phyloP scores from a whole-genome alignment of 2,797 vertebrate species.

The Paguma larvata region DNA sequence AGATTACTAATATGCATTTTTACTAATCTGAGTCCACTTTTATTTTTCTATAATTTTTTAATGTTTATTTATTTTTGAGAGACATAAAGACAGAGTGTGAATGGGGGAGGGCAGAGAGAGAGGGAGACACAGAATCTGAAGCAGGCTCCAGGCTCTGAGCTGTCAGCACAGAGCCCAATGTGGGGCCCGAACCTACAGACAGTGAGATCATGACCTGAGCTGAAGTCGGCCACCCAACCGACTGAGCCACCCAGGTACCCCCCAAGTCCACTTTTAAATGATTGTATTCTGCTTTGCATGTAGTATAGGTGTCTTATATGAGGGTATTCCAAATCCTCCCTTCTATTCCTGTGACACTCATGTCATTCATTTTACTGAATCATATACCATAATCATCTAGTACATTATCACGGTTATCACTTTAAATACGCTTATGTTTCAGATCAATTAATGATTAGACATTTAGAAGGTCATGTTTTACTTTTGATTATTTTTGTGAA shows the following conservation, averaged over 20 bases:
- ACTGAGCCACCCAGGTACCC: too few relatives aligned
- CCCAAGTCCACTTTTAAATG: not conserved
- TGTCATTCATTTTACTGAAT: not conserved
- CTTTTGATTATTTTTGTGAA: conserved; percentile 3
- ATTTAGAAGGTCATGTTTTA: not conserved
- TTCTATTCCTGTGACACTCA: not conserved
- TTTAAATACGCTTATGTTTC: not conserved
- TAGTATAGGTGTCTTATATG: not conserved
- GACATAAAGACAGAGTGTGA: too few relatives aligned
- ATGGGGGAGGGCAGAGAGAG: too few relatives aligned
- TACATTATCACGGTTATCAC: not conserved
- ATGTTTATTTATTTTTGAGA: too few relatives aligned
- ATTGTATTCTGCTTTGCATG: not conserved
- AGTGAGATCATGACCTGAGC: too few relatives aligned
- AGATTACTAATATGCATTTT: not conserved
- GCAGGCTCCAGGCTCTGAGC: too few relatives aligned
- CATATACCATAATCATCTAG: not conserved
- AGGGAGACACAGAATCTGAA: too few relatives aligned
- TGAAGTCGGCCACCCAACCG: too few relatives aligned
- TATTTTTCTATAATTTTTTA: not conserved
- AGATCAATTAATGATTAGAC: not conserved
- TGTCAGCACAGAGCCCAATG: too few relatives aligned
- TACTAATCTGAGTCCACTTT: not conserved
- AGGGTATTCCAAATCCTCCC: too few relatives aligned
- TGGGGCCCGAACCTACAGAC: too few relatives aligned